Evolutionary conservation across 2,113 vertebrate genomes (phyloP).

Genomic region (Lutjanus erythropterus): DNA sequence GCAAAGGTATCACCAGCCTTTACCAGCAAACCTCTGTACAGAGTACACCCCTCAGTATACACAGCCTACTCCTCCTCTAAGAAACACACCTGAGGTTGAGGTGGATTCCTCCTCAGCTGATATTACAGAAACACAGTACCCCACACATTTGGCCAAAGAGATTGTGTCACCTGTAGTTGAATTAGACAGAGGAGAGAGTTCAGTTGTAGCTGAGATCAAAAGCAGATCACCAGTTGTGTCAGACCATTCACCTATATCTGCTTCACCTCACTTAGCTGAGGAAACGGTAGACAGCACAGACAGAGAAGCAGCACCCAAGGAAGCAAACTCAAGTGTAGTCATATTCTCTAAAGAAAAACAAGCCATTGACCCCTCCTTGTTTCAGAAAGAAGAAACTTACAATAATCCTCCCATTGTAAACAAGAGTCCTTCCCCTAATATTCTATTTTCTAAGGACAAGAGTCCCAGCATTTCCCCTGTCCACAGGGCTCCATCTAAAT

Average conservation of each 20-base stretch:
- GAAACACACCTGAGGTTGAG: conserved; percentile 33
- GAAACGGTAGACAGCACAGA: conserved; percentile 26
- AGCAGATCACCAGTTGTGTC: conserved; percentile 31
- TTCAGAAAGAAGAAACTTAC: conserved; percentile 29
- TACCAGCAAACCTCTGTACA: conserved; percentile 24
- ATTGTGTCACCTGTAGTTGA: conserved; percentile 31
- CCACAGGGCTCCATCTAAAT: conserved; percentile 9
- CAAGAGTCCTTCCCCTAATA: conserved; percentile 52
- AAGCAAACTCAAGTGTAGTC: conserved; percentile 9
- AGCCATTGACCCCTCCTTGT: not conserved
- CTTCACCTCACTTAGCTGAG: conserved; percentile 33
- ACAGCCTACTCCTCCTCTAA: conserved; percentile 22
- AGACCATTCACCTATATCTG: conserved; percentile 29
- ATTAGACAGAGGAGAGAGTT: conserved; percentile 25
- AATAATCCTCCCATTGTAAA: conserved; percentile 22
- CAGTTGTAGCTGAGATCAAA: conserved; percentile 34
- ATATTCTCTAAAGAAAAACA: conserved; percentile 35
- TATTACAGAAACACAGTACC: conserved; percentile 30
- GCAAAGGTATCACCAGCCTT: conserved; percentile 40
- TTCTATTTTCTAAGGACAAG: conserved; percentile 16
- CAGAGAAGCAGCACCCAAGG: conserved; percentile 30
- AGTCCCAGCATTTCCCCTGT: conserved; percentile 38
- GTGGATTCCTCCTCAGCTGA: conserved; percentile 11
- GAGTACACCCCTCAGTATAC: conserved; percentile 29
- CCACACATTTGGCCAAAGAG: conserved; percentile 28